These are phyloP conservation scores for Xestobium rufovillosum DNA, from an alignment of 2,888 invertebrate genomes.

Conservation along the genomic window DNA sequence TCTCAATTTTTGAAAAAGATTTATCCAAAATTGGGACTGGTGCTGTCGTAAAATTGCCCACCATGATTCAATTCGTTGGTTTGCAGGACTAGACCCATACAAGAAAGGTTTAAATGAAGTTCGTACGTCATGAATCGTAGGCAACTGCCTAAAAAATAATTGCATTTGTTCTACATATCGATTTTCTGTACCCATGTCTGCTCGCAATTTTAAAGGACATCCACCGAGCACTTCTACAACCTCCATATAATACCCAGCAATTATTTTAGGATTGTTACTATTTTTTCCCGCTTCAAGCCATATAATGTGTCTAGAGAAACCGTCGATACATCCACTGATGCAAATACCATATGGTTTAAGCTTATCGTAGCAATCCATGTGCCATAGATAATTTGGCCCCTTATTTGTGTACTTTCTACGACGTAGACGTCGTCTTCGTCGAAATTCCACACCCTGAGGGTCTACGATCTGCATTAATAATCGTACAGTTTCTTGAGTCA, in stretches of 20 bases:
- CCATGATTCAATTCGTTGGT: too few relatives aligned
- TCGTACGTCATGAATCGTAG: too few relatives aligned
- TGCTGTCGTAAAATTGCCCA: too few relatives aligned
- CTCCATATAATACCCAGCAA: conserved; percentile 17
- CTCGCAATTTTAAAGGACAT: conserved; percentile 15
- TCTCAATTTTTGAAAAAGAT: too few relatives aligned
- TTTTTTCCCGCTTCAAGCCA: conserved; percentile 18
- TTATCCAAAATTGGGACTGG: too few relatives aligned
- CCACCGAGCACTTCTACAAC: conserved; percentile 11
- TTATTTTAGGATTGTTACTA: conserved; percentile 17
- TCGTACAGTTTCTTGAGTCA: conserved; percentile 16
- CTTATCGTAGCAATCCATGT: too few relatives aligned
- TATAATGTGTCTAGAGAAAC: conserved; percentile 17
- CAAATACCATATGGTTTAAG: too few relatives aligned
- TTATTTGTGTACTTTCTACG: conserved; percentile 17
- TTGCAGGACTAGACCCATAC: too few relatives aligned
- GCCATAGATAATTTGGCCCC: too few relatives aligned
- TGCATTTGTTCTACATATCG: conserved; percentile 16
- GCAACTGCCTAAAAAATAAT: conserved; percentile 4
- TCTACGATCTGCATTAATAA: conserved; percentile 13
- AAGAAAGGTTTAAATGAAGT: too few relatives aligned
- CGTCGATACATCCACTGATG: conserved; percentile 18
- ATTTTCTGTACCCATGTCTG: conserved; percentile 23
- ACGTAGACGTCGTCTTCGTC: conserved; percentile 16
- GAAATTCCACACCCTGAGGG: conserved; percentile 15